Evolutionary conservation across 92 coral and sea anemone species (phyloP).

Genomic region (Actinernus sp.): DNA sequence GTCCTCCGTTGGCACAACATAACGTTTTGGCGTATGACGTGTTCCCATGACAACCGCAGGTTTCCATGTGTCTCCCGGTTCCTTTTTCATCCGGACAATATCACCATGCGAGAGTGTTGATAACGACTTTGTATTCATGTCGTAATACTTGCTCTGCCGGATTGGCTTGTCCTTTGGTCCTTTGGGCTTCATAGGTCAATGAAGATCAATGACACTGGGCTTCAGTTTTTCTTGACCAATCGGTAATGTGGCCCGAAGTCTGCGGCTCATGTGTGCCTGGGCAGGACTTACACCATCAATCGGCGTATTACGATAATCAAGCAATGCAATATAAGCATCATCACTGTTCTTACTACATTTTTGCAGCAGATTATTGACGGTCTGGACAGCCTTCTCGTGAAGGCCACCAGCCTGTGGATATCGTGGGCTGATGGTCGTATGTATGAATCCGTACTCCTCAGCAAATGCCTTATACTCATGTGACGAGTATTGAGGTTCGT

Average conservation of each 20-base stretch:
- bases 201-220: conserved; percentile 3
- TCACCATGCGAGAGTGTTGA: too few relatives aligned
- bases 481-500: conserved; percentile 24
- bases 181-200: too few relatives aligned
- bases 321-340: conserved; percentile 45
- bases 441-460: conserved; percentile 26
- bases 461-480: conserved; percentile 18
- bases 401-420: conserved; percentile 74
- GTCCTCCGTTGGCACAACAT: too few relatives aligned
- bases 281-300: conserved; percentile 54
- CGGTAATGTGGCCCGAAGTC: conserved; percentile 34
- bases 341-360: conserved; percentile 21
- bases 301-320: conserved; percentile 59
- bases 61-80: too few relatives aligned
- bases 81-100: too few relatives aligned
- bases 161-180: too few relatives aligned
- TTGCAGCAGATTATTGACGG: conserved; percentile 27
- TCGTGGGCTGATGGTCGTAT: conserved; percentile 66
- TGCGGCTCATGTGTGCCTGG: conserved; percentile 37
- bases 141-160: conserved; percentile 16
- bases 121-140: conserved; percentile 12
- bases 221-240: conserved; percentile 7
- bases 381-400: conserved; percentile 60
- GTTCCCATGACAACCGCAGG: too few relatives aligned
- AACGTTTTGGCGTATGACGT: too few relatives aligned